These are phyloP conservation scores for Saxidomus purpurata DNA, from an alignment of 1,140 invertebrate species.

Conservation along the genomic window DNA sequence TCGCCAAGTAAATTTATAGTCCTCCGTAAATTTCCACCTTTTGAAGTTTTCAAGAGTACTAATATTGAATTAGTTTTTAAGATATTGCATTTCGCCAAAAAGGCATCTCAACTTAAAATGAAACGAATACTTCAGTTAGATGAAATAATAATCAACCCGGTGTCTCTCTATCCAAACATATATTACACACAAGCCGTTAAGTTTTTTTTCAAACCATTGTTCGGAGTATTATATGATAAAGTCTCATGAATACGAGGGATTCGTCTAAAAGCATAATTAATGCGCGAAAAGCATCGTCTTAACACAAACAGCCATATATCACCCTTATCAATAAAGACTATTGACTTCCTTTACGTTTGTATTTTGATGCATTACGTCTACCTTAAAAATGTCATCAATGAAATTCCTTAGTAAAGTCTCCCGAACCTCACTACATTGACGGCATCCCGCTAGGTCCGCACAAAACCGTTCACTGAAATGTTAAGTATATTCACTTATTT, in stretches of 20 bases:
- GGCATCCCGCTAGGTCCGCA: neutral
- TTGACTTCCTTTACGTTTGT: slow-evolving; percentile 14
- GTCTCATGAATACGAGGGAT: neutral
- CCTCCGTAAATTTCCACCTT: slow-evolving; percentile 7
- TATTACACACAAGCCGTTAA: slow-evolving; percentile 19
- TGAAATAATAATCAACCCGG: neutral
- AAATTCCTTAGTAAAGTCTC: slow-evolving; percentile 18
- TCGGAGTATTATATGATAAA: neutral
- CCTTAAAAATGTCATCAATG: slow-evolving; percentile 2
- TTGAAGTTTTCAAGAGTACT: slow-evolving; percentile 4
- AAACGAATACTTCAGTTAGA: neutral
- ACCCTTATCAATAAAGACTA: slow-evolving; percentile 17
- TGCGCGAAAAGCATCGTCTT: neutral
- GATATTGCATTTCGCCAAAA: neutral
- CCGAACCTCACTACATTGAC: neutral
- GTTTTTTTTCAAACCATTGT: slow-evolving; percentile 11
- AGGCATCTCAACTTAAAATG: neutral
- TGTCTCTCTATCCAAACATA: neutral
- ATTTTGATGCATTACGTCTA: slow-evolving; percentile 10
- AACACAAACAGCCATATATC: neutral
- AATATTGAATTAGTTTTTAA: neutral
- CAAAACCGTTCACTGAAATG: neutral
- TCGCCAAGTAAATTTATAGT: neutral
- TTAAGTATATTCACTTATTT: neutral
- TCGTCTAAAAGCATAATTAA: slow-evolving; percentile 4